These are phyloP conservation scores for Saccopteryx bilineata DNA, from an alignment of 2,113 vertebrate genomes.

Conservation along the genomic window DNA sequence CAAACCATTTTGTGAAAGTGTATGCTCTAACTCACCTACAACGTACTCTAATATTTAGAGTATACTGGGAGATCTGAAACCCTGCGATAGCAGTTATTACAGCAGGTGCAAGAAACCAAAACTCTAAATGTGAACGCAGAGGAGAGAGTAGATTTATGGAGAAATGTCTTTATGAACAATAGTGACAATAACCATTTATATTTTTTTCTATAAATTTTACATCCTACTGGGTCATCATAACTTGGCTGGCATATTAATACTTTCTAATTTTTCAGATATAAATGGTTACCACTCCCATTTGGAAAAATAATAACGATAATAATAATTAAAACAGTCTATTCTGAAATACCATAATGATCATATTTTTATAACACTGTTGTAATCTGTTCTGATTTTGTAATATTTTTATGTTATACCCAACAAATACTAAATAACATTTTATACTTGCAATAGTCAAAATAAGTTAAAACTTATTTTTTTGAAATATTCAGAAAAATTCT, in stretches of 20 bases:
- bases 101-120: background rate
- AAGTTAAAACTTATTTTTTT: slow-evolving; percentile 10
- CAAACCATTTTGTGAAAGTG: background rate
- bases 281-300: background rate
- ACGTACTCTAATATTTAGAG: background rate
- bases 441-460: slow-evolving; percentile 38
- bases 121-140: background rate
- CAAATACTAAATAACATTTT: background rate
- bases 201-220: slow-evolving; percentile 12
- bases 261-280: slow-evolving; percentile 34
- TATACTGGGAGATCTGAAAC: background rate
- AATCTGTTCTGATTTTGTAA: slow-evolving; percentile 16
- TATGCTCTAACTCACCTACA: accelerated
- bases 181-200: background rate
- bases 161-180: background rate
- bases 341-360: background rate
- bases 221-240: background rate
- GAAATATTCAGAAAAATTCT: background rate
- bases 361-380: slow-evolving; percentile 19
- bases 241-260: background rate
- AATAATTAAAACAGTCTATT: slow-evolving; percentile 28
- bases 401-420: background rate
- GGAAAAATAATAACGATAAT: background rate
- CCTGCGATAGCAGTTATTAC: background rate
- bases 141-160: background rate